Evolutionary conservation across 1,140 invertebrate species (phyloP).

Genomic region (Dreissena rostriformis): DNA sequence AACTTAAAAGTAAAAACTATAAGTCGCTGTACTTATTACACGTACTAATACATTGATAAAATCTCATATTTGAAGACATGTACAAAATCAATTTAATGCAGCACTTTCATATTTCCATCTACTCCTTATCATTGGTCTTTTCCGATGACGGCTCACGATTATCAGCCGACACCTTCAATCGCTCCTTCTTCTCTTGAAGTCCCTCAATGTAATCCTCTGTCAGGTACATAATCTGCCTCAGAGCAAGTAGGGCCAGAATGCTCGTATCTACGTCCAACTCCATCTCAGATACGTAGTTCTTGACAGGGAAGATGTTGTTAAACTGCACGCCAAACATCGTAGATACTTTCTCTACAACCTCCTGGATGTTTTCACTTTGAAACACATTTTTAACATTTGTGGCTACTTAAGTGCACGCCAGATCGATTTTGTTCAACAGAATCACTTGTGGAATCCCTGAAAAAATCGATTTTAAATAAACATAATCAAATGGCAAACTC

Average conservation of each 20-base stretch:
- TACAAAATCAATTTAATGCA: no score
- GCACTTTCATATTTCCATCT: no score
- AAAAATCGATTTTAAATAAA: no score
- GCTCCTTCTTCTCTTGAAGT: no score
- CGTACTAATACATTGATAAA: no score
- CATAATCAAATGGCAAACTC: no score
- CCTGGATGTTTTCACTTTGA: background rate
- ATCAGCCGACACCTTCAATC: no score
- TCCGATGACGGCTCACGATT: no score
- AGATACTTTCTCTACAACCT: background rate
- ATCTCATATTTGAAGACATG: no score
- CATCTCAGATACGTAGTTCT: slow-evolving; percentile 7
- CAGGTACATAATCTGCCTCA: background rate
- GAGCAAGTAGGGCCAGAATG: slow-evolving; percentile 7
- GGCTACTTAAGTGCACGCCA: background rate
- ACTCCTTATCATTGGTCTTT: no score
- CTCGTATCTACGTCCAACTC: background rate
- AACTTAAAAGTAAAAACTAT: no score
- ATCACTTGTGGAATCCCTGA: background rate
- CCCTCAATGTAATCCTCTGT: background rate
- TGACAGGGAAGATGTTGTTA: background rate
- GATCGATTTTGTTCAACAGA: background rate
- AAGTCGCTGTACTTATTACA: no score
- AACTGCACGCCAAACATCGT: background rate
- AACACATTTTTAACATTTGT: background rate